Percentiles rank a stretch among this genome's conserved stretches.
Evolutionary conservation across 2,113 vertebrate species (phyloP).

Genomic region (Proteles cristata): DNA sequence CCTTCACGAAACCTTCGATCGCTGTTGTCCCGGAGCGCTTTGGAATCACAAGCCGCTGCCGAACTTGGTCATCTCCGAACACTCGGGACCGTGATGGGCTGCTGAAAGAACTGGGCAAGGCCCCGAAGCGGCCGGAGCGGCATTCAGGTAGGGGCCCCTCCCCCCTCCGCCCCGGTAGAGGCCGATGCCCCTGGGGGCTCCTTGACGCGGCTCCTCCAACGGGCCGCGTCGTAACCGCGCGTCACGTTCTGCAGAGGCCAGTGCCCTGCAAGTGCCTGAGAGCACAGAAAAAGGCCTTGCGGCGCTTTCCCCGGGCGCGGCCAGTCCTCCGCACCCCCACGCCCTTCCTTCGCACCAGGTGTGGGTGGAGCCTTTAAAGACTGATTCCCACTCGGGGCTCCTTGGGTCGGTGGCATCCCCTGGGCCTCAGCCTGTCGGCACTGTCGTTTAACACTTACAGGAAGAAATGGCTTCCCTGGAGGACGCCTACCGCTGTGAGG

Average conservation of each 20-base stretch:
- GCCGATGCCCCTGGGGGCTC: background rate
- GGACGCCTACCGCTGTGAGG: constrained; percentile 80
- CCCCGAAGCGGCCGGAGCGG: rapidly evolving
- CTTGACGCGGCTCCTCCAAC: background rate
- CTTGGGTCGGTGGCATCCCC: background rate
- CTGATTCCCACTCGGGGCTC: background rate
- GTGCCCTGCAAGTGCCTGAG: background rate
- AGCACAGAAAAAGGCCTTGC: background rate
- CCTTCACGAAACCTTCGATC: rapidly evolving
- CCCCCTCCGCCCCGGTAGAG: background rate
- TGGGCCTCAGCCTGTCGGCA: rapidly evolving
- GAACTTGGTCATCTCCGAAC: background rate
- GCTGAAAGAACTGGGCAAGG: background rate
- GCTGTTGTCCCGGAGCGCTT: background rate
- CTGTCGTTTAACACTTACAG: background rate
- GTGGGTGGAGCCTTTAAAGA: background rate
- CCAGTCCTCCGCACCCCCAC: background rate
- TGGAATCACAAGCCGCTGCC: background rate
- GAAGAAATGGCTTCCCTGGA: constrained; percentile 63
- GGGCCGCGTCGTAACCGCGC: background rate
- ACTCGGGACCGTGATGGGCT: background rate
- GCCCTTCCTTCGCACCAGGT: background rate
- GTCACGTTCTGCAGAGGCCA: background rate
- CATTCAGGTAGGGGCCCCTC: constrained; percentile 44
- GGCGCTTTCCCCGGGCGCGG: background rate